These are phyloP conservation scores for Cheilosia grossa DNA, from an alignment of 2,888 invertebrate genomes.

Conservation along the genomic window DNA sequence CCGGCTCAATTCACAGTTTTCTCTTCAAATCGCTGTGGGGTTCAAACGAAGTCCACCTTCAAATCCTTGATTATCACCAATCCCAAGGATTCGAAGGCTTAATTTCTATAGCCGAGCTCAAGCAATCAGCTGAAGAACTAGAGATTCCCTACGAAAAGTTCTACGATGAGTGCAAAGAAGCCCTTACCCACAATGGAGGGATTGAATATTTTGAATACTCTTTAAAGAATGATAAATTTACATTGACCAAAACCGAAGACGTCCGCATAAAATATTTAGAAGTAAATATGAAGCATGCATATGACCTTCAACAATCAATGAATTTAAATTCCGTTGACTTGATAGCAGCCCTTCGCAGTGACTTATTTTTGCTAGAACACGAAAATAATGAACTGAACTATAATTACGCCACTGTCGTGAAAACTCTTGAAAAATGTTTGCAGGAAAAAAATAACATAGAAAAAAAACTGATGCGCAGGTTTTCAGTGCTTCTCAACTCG, in stretches of 20 bases:
- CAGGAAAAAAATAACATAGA: conserved; percentile 75
- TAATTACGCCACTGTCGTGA: conserved; percentile 66
- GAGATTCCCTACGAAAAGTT: conserved; percentile 77
- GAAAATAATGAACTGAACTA: conserved; percentile 15
- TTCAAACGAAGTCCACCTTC: conserved; percentile 18
- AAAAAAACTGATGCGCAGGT: conserved; percentile 77
- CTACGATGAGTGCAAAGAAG: conserved; percentile 77
- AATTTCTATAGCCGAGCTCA: conserved; percentile 76
- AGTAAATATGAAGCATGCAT: conserved; percentile 69
- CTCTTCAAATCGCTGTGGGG: conserved; percentile 50
- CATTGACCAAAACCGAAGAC: conserved; percentile 76
- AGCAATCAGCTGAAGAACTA: conserved; percentile 77
- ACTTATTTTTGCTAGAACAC: conserved; percentile 23
- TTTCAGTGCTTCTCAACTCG: conserved; percentile 77
- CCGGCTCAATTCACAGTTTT: background rate
- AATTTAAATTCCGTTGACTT: conserved; percentile 75
- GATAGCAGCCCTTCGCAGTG: conserved; percentile 30
- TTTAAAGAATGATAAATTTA: conserved; percentile 75
- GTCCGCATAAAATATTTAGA: conserved; percentile 78
- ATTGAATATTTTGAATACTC: conserved; percentile 77
- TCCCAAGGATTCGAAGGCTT: conserved; percentile 62
- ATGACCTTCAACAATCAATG: conserved; percentile 61
- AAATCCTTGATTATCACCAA: conserved; percentile 32
- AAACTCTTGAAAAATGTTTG: conserved; percentile 77
- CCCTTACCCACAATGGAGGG: conserved; percentile 77